Conservation (phyloP, 2,888 invertebrate genomes). For the Teleiodes luculella region DNA sequence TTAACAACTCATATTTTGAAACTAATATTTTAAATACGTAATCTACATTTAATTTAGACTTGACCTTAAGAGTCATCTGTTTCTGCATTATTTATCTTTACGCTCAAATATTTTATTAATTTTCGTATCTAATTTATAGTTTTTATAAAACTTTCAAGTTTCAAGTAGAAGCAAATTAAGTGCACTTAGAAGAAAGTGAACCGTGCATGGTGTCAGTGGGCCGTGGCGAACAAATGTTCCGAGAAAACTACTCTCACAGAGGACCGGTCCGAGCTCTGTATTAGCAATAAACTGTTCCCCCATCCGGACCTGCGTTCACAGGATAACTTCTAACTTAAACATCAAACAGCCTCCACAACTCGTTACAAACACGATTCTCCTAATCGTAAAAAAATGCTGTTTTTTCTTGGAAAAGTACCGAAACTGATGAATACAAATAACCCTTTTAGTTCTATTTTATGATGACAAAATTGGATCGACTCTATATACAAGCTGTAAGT, state of each 20-base stretch:
- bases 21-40: too few relatives aligned
- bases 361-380: neutral
- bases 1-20: too few relatives aligned
- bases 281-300: constrained; percentile 23
- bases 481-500: constrained; percentile 34
- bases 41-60: too few relatives aligned
- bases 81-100: too few relatives aligned
- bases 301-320: constrained; percentile 13
- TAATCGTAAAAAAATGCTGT: neutral
- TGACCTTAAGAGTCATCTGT: too few relatives aligned
- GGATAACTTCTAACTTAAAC: constrained; percentile 3
- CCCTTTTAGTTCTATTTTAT: constrained; percentile 23
- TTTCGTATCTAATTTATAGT: too few relatives aligned
- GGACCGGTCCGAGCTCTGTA: constrained; percentile 37
- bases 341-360: constrained; percentile 2
- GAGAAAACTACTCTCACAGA: constrained; percentile 36
- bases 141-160: too few relatives aligned
- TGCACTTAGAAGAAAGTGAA: constrained; percentile 18
- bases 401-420: neutral
- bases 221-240: constrained; percentile 29
- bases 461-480: constrained; percentile 37
- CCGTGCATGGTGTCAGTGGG: constrained; percentile 34
- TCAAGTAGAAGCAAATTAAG: neutral
- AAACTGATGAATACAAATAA: constrained; percentile 8
- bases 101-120: too few relatives aligned